phyloP scores from a whole-genome alignment of 2,113 vertebrate genomes.

The Prionailurus bengalensis region DNA sequence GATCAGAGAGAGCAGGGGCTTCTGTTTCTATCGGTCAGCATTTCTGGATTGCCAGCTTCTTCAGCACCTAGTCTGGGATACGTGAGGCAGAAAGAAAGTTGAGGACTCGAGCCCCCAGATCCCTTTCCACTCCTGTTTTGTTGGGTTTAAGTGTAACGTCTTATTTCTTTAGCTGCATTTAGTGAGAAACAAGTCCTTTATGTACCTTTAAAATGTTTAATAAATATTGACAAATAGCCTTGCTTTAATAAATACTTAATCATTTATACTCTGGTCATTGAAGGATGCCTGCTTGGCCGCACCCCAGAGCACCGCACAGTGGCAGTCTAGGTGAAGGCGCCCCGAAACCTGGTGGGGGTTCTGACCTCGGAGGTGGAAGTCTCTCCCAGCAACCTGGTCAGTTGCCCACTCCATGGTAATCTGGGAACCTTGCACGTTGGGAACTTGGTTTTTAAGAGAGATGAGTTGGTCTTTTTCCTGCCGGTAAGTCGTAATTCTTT shows the following conservation, averaged over 20 bases:
- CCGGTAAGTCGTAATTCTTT: not conserved
- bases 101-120: too few species aligned
- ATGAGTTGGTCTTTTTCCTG: not conserved
- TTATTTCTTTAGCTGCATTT: not conserved
- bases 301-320: not conserved
- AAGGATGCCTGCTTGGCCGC: not conserved
- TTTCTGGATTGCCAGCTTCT: not conserved
- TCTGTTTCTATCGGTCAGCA: not conserved
- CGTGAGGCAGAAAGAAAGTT: not conserved
- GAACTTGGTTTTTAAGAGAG: conserved; percentile 2
- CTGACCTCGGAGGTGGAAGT: not conserved
- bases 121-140: not conserved
- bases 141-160: not conserved
- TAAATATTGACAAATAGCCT: not conserved
- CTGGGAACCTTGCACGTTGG: not conserved
- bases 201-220: not conserved
- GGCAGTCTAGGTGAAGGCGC: not conserved
- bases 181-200: not conserved
- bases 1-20: not conserved
- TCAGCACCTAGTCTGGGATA: not conserved
- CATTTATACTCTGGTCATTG: not conserved
- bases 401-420: not conserved
- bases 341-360: not conserved
- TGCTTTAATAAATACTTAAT: not conserved
- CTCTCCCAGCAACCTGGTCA: not conserved